Evolutionary conservation across 1,140 invertebrate genomes (phyloP), one percentile per base, ranked within the genome.

Genomic region (Stegodyphus mimosarum): DNA sequence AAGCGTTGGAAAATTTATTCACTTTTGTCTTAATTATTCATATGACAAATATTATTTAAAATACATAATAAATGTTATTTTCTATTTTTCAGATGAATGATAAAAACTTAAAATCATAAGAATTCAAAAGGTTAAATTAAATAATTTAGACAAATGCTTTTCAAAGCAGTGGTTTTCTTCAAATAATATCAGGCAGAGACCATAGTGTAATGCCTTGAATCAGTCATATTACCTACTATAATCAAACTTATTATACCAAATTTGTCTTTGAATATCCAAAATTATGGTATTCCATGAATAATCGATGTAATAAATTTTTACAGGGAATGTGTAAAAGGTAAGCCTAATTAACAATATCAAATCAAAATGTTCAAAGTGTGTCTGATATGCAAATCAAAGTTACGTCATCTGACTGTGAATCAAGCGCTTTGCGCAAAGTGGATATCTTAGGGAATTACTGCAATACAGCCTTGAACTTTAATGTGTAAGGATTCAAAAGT

Each of bases 281-380:
- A 17, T 17, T 1, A n/a, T 13, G 64, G 6, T 67, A 67, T 6
- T 5, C 64, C 9, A 67, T 67, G 13, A 67, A 67, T 6, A 67
- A 6, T 67, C 13, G 7, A 67, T 67, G 64, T 67, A n/a, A 67
- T 67, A 9, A 9, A 67, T 66, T 7, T 66, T 66, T 66, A 7
- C 11, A 66, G 17, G n/a, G 64, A 10, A 17, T 66, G 7, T n/a
- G n/a, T 10, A 66, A 66, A 6, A 66, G n/a, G n/a, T n/a, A n/a
- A 66, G 64, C 64, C 64, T 66, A 66, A 66, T 66, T 66, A 66
- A n/a, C n/a, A 66, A 10, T 66, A 66, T 66, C 64, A 7, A 66
- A 66, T 66, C 64, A 66, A 66, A 66, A 66, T 17, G 10, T 10
- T 66, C 11, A 66, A 7, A 66, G 7, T 10, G 7, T 66, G 7